Evolutionary conservation across 2,888 invertebrate species (phyloP), one percentile per base, ranked within the genome.

Genomic region (Dichetophora obliterata): DNA sequence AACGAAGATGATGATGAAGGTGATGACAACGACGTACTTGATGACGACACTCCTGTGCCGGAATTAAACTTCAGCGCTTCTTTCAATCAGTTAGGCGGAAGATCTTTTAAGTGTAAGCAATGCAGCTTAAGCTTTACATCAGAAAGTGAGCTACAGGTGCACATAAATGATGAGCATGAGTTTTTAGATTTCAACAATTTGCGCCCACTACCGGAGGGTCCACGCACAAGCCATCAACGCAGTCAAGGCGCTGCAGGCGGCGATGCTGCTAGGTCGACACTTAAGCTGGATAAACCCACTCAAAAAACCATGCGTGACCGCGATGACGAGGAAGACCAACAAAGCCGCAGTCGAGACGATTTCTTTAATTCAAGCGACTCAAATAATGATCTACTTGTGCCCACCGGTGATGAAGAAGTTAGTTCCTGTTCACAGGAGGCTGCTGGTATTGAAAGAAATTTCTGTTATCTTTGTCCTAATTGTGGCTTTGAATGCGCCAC

Each of bases 391-490:
- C 69, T 82, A 16, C 75, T 80, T n/a, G 76, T 81, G 22, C 80
- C 82, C 37, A 77, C 78, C 37, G 75, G 81, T 5, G 77, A 79
- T 70, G 81, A 78, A 16, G 79, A 82, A 3, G 57, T 77, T 0
- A 77, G 61, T 22, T 50, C 72, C 22, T 54, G 31, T 48, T 57
- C 57, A n/a, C 24, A 14, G 16, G 59, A 69, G 22, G 34, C 43
- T 2, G 43, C 61, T 34, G 50, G 24, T 3, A 79, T 81, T 54
- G 83, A 83, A 27, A 75, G 81, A 27, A 78, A 83, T 75, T 87
- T 86, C 63, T 86, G 86, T 66, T 87, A 84, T 70, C 71, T 87
- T 14, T 87, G 87, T 43, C 87, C 87, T 0, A 85, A 86, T 14
- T 87, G 87, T 61, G 87, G 87, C 16, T 77, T 83, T 52, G 82